Evolutionary conservation across 2,888 invertebrate genomes (phyloP).

Genomic region (Heliconius ethilla): DNA sequence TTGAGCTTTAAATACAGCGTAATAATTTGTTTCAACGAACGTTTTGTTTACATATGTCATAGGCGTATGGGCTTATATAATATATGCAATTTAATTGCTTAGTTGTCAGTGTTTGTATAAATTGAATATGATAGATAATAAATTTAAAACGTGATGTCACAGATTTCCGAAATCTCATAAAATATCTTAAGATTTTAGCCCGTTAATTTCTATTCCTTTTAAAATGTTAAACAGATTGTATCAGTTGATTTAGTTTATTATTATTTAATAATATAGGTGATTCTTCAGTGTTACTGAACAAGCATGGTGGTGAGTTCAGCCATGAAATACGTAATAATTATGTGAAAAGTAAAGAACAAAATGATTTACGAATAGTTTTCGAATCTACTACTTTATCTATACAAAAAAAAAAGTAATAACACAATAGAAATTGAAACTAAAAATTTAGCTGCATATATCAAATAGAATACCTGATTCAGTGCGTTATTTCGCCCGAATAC

Average conservation of each 20-base stretch:
- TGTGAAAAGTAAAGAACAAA: too few relatives aligned
- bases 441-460: slow-evolving; percentile 8
- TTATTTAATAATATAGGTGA: neutral
- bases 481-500: slow-evolving; percentile 18
- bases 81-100: neutral
- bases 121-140: too few relatives aligned
- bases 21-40: slow-evolving; percentile 10
- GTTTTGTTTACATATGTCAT: neutral
- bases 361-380: neutral
- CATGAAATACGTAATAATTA: neutral
- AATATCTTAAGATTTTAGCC: too few relatives aligned
- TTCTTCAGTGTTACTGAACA: neutral
- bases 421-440: neutral
- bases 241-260: too few relatives aligned
- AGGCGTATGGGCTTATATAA: neutral
- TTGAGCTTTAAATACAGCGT: neutral
- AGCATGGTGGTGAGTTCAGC: neutral
- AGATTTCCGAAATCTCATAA: too few relatives aligned
- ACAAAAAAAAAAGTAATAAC: neutral
- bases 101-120: too few relatives aligned
- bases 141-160: too few relatives aligned
- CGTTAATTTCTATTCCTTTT: too few relatives aligned
- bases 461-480: slow-evolving; percentile 8
- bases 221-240: too few relatives aligned
- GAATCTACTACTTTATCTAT: neutral